Base-by-base conservation (phyloP, 1,140 invertebrate genomes). In the Anoplophora glabripennis region DNA sequence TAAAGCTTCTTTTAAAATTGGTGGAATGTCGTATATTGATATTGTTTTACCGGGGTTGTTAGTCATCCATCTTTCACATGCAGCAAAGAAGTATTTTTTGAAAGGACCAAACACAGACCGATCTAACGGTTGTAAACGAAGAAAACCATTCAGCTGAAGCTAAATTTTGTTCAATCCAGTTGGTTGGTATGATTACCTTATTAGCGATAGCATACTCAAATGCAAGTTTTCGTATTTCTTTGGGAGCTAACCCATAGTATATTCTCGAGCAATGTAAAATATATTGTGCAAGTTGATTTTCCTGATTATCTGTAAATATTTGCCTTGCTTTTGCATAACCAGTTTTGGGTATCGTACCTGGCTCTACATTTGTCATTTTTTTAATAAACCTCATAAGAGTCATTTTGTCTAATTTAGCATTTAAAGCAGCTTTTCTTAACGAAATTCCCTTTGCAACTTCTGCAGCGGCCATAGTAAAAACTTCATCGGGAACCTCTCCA, bases 101-200 rank as follows among this genome's bases (percentile, higher is more conserved):
- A 65, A 64, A 17, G 67, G 66, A 1, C 65, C 66, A 56, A 55
- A 71, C 12, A 73, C 56, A 52, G 33, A 37, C 33, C 38, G 36
- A 59, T 77, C 76, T 4, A 78, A 59, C 8, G 74, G 75, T 54
- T 77, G 72, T 8, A 77, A 28, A 28, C 3, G 21, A 2, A 51
- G 21, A 3, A 5, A 28, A 5, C 11, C 18, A 17, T 3, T 46
- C n/a, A 12, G 18, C 2, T 3, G 11, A 46, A 41, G 38, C 21
- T 5, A 28, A 3, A 3, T 28, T 2, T 2, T 2, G 14, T 45
- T 45, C 4, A 17, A 45, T 45, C 4, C 15, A 45, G 1, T 45
- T 45, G 12, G 12, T 14, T 14, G 3, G 38, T 3, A 40, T 8
- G 3, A 3, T 8, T 15, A 40, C 8, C 2, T 40, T 45, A 14